Conservation (phyloP, 37 sponge, comb jelly and placozoan genomes). For the Lycopodina hypogea region DNA sequence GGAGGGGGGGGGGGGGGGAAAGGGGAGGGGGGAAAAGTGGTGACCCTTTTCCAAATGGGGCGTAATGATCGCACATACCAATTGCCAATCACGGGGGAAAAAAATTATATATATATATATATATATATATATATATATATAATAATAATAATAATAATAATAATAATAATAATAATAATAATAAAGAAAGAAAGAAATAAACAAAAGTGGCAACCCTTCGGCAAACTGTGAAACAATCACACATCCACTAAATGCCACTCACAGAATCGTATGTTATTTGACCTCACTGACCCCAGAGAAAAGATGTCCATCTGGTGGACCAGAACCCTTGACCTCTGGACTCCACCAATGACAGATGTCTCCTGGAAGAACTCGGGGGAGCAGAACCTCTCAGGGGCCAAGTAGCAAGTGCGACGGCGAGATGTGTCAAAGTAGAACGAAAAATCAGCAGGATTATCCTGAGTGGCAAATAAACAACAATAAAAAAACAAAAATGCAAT, state of each 20-base stretch:
- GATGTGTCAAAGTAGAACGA: slow-evolving; percentile 97
- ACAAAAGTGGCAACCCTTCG: too few species aligned
- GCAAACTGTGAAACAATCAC: too few species aligned
- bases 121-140: too few species aligned
- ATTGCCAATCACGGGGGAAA: too few species aligned
- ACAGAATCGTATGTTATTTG: too few species aligned
- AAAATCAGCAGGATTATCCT: slow-evolving; percentile 95
- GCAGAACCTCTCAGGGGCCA: slow-evolving; percentile 87
- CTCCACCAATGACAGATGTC: background rate
- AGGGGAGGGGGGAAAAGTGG: slow-evolving; percentile 35
- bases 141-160: too few species aligned
- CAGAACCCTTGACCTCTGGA: slow-evolving; percentile 32
- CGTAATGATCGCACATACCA: too few species aligned
- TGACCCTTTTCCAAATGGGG: too few species aligned
- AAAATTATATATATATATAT: too few species aligned
- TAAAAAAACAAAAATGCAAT: background rate
- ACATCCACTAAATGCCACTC: too few species aligned
- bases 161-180: too few species aligned
- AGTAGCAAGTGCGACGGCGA: slow-evolving; percentile 86
- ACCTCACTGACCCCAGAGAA: slow-evolving; percentile 89
- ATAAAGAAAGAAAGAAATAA: too few species aligned
- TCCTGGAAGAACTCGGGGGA: slow-evolving; percentile 22
- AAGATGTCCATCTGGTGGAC: slow-evolving; percentile 86
- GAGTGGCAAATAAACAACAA: slow-evolving; percentile 1
- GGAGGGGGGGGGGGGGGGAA: slow-evolving; percentile 20